Evolutionary conservation across 2,797 vertebrate genomes (phyloP).

Genomic region (Selene dorsalis): DNA sequence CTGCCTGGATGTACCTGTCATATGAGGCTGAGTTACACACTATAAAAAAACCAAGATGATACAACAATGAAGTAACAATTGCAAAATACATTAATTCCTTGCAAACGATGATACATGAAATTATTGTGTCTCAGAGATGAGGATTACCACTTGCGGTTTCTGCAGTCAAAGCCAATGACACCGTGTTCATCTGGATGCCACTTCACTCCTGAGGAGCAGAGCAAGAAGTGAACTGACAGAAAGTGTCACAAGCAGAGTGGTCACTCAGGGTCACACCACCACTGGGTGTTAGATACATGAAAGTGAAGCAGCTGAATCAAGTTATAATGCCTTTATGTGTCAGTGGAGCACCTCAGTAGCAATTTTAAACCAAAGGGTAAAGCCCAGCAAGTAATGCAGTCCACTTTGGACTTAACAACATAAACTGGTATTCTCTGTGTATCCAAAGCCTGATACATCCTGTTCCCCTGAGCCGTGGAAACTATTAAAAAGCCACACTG

Average conservation of each 20-base stretch:
- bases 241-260: too few relatives aligned
- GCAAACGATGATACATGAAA: too few relatives aligned
- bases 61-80: background rate
- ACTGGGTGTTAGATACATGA: background rate
- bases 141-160: slow-evolving; percentile 95
- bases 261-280: background rate
- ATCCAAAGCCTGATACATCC: background rate
- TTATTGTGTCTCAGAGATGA: background rate
- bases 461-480: slow-evolving; percentile 16
- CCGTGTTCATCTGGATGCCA: slow-evolving; percentile 98
- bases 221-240: background rate
- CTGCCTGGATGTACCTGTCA: slow-evolving; percentile 96
- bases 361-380: background rate
- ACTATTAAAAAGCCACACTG: slow-evolving; percentile 26
- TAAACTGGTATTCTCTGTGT: slow-evolving; percentile 15
- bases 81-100: background rate
- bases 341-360: background rate
- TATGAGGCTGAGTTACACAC: background rate
- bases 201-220: slow-evolving; percentile 83
- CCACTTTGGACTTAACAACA: background rate
- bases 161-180: slow-evolving; percentile 97
- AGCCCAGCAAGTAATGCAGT: background rate
- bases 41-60: background rate
- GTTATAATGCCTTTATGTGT: background rate
- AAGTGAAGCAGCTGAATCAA: background rate